Evolutionary conservation across 2,888 invertebrate species (phyloP), one percentile per base, ranked within the genome.

Genomic region (Pseudolycoriella hygida): DNA sequence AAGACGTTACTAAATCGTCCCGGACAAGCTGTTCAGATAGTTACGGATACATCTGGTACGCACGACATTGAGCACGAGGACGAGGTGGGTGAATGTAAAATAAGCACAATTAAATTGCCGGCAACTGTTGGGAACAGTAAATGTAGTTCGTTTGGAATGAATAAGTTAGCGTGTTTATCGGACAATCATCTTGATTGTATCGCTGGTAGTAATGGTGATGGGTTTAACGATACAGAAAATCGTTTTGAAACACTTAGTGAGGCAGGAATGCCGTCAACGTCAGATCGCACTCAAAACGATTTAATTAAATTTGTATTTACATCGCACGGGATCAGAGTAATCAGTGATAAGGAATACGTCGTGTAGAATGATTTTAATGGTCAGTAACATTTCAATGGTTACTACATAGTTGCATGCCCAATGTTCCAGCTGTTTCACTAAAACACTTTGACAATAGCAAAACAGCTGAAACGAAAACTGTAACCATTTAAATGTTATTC

Each of bases 291-390:
- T 52, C 70, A 70, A 52, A 69, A 70, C 42, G 75, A 76, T 53
- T 72, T 77, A 38, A 79, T 83, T 8, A 73, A 79, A 56, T 72
- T 82, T 64, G 78, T 82, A 55, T 68, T 83, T 52, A 80, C 80
- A 2, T 79, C 81, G 59, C 81, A 82, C 56, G 82, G 82, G 2
- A 81, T 83, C 52, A 77, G 80, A 61, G 80, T 83, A 43, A 80
- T 82, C 40, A 82, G 82, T 54, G 82, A 83, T 56, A 78, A 79
- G 14, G 83, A 84, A 58, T 82, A 81, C 49, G 77, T 77, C 42
- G 78, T 79, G 43, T 72, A 62, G 59, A 49, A 19, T 11, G 31
- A 43, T 45, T 11, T 40, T 46, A 8, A 25, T 25, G 25, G n/a
- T n/a, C n/a, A n/a, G n/a, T n/a, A n/a, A n/a, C n/a, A n/a, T n/a